These are phyloP conservation scores for Balanococcus diminutus DNA, from an alignment of 2,888 invertebrate genomes.

Conservation along the genomic window DNA sequence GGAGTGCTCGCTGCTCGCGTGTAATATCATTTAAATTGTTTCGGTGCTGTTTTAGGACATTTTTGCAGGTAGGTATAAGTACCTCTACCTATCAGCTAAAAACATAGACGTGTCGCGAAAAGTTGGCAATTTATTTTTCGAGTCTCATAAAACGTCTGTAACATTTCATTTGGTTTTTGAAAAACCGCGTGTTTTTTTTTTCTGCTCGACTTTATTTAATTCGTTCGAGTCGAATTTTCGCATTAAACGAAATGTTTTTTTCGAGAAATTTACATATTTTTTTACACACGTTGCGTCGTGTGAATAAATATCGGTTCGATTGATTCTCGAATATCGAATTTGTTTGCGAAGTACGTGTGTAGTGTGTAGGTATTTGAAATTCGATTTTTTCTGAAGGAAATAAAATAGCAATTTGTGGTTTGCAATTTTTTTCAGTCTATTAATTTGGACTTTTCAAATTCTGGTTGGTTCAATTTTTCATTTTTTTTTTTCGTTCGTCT, in stretches of 20 bases:
- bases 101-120: background rate
- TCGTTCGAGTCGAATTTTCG: background rate
- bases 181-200: background rate
- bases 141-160: background rate
- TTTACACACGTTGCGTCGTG: background rate
- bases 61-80: background rate
- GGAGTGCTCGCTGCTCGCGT: no score
- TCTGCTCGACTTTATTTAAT: background rate
- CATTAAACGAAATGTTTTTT: background rate
- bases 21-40: background rate
- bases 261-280: background rate
- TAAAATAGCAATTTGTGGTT: background rate
- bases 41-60: background rate
- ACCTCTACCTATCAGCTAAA: background rate
- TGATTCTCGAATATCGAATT: background rate
- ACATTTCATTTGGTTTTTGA: background rate
- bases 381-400: background rate
- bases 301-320: background rate
- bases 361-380: no score
- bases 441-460: background rate
- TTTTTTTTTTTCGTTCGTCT: background rate
- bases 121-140: background rate
- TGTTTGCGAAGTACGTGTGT: background rate
- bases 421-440: background rate
- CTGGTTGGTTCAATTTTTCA: background rate